Percentiles rank a stretch among this genome's conserved stretches.
Evolutionary conservation across 2,797 vertebrate genomes (phyloP).

Genomic region (Hypotaenidia philippensis): DNA sequence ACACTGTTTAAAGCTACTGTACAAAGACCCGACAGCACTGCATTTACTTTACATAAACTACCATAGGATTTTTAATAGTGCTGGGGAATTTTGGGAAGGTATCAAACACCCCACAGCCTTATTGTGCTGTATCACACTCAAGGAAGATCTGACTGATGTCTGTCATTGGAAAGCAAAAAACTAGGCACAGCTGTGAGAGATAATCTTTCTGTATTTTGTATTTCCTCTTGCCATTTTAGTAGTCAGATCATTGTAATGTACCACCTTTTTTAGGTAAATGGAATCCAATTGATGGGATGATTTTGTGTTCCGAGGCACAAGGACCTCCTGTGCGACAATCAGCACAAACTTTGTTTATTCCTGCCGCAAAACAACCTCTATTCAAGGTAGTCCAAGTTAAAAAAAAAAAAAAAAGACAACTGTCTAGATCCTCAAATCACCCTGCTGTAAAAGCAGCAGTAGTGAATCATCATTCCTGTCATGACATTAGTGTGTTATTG

Average conservation of each 20-base stretch:
- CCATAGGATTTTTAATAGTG: background rate
- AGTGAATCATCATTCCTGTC: background rate
- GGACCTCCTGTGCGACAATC: background rate
- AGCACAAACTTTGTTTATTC: background rate
- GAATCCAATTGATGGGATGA: background rate
- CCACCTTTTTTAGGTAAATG: background rate
- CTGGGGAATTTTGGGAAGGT: background rate
- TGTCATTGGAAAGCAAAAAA: background rate
- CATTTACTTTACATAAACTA: background rate
- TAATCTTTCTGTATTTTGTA: background rate
- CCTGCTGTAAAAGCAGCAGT: background rate
- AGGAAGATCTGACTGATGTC: background rate
- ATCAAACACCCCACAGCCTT: background rate
- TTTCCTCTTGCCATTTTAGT: background rate
- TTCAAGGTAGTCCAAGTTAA: background rate
- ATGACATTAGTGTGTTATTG: background rate
- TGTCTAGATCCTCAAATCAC: background rate
- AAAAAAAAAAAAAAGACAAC: background rate
- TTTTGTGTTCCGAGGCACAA: background rate
- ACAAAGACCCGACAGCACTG: background rate
- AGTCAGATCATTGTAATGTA: background rate
- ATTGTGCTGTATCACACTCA: background rate
- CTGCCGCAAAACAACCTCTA: background rate
- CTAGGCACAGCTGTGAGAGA: background rate
- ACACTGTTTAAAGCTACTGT: background rate